phyloP scores from a whole-genome alignment of 2,888 invertebrate species.

The Trachelus tabidus region DNA sequence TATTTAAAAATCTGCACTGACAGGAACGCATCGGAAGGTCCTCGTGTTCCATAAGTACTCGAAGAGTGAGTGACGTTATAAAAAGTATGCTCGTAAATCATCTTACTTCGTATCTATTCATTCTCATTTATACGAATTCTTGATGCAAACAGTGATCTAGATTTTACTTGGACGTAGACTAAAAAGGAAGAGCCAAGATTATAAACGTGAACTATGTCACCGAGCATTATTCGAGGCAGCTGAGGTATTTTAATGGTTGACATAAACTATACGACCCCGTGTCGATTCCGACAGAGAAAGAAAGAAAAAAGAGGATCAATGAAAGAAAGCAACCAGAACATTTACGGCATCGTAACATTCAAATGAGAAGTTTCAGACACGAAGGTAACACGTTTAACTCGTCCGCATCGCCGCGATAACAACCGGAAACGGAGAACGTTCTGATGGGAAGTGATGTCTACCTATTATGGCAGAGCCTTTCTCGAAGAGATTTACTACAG shows the following conservation, averaged over 20 bases:
- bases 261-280: neutral
- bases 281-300: neutral
- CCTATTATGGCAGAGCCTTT: slow-evolving; percentile 63
- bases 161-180: neutral
- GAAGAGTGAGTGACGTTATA: neutral
- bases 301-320: neutral
- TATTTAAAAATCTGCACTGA: neutral
- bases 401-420: neutral
- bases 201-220: neutral
- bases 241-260: neutral
- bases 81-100: neutral
- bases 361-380: neutral
- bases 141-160: neutral
- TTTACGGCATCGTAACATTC: slow-evolving; percentile 4
- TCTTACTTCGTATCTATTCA: neutral
- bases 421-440: slow-evolving; percentile 7
- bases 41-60: neutral
- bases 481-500: slow-evolving; percentile 57
- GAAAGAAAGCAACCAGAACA: neutral
- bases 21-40: neutral
- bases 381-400: neutral
- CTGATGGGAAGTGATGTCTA: slow-evolving; percentile 47
- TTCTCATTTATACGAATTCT: neutral
- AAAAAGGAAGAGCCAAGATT: neutral
- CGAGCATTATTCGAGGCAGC: neutral